These are phyloP conservation scores for Biston betularia DNA, from an alignment of 2,888 invertebrate species.

Conservation along the genomic window DNA sequence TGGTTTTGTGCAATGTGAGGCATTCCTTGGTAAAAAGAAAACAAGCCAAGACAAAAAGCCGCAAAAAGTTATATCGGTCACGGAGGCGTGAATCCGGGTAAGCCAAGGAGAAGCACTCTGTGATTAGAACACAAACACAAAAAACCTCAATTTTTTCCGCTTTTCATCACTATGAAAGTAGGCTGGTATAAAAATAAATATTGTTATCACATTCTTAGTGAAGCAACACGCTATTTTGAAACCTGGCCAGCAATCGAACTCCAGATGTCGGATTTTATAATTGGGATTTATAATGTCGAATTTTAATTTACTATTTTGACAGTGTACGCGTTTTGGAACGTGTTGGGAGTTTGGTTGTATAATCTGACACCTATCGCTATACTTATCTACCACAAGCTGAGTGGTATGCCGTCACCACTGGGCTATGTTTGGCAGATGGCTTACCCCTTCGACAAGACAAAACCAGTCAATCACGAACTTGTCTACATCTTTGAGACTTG, in stretches of 20 bases:
- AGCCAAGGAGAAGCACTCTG: slow-evolving; percentile 7
- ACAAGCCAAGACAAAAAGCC: slow-evolving; percentile 6
- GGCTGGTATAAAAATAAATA: neutral
- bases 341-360: slow-evolving; percentile 67
- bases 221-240: neutral
- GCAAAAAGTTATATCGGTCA: slow-evolving; percentile 20
- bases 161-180: neutral
- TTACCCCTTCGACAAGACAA: slow-evolving; percentile 73
- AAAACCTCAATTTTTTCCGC: neutral
- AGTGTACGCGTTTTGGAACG: slow-evolving; percentile 72
- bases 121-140: slow-evolving; percentile 6
- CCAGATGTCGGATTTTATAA: no score
- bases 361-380: slow-evolving; percentile 67
- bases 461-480: slow-evolving; percentile 59
- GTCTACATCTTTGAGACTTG: slow-evolving; percentile 66
- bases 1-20: neutral
- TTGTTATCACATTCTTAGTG: neutral
- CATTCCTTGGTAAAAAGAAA: slow-evolving; percentile 4
- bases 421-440: slow-evolving; percentile 69
- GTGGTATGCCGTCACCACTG: slow-evolving; percentile 55
- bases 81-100: slow-evolving; percentile 8
- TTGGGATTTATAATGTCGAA: no score
- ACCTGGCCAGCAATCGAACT: no score
- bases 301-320: slow-evolving; percentile 10
- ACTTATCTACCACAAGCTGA: slow-evolving; percentile 57